Conservation (phyloP, 1,140 invertebrate species). For the Phenacoccus solenopsis region DNA sequence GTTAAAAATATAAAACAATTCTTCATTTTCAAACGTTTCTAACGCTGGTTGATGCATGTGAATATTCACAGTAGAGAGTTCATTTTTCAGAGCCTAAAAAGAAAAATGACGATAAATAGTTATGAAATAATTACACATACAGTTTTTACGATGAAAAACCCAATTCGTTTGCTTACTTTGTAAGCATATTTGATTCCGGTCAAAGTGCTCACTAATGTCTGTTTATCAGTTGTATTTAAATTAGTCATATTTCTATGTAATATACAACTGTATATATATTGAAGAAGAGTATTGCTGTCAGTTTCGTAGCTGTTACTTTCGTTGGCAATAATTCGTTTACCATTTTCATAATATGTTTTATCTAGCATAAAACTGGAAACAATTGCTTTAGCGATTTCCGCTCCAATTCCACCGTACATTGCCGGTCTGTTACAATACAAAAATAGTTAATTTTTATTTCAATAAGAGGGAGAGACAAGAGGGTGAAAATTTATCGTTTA, state of each 20-base stretch:
- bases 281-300: not conserved
- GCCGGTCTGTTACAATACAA: constrained; percentile 31
- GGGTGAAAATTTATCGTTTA: constrained; percentile 5
- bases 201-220: not conserved
- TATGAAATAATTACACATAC: no score
- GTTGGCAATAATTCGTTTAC: constrained; percentile 29
- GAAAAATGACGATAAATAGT: not conserved
- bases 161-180: no score
- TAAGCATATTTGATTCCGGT: not conserved
- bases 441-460: not conserved
- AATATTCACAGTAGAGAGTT: not conserved
- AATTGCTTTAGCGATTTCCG: constrained; percentile 36
- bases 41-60: constrained; percentile 36
- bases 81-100: not conserved
- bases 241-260: constrained; percentile 27
- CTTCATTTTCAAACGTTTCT: constrained; percentile 34
- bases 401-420: constrained; percentile 37
- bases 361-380: constrained; percentile 34
- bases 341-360: constrained; percentile 33
- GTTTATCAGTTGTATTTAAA: constrained; percentile 24
- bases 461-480: not conserved
- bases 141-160: not conserved
- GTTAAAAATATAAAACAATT: constrained; percentile 36
- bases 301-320: not conserved
- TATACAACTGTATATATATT: not conserved